These are phyloP conservation scores for Stercorarius parasiticus DNA, from an alignment of 2,113 vertebrate genomes.

Conservation along the genomic window DNA sequence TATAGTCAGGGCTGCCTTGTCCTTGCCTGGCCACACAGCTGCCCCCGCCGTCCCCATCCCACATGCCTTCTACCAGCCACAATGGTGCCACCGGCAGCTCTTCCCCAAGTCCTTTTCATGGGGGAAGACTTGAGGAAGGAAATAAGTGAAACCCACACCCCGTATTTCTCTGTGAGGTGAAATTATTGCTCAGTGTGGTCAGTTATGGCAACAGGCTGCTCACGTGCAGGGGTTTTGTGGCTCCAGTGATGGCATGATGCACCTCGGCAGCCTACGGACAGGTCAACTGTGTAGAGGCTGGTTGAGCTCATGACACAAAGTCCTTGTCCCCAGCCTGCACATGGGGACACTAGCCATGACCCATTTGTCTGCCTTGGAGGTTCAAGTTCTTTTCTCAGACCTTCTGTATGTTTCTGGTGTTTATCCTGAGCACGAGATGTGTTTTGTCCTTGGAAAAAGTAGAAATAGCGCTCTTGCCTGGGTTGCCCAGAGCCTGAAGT, in stretches of 20 bases:
- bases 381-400: not conserved
- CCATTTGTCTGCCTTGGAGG: not conserved
- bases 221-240: not conserved
- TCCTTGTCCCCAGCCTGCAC: not conserved
- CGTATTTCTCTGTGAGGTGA: not conserved
- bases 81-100: not conserved
- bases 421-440: not conserved
- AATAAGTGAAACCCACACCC: not conserved
- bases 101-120: not conserved
- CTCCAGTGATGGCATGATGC: rapidly evolving
- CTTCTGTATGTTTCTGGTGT: not conserved
- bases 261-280: not conserved
- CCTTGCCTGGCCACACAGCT: rapidly evolving
- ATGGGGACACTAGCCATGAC: rapidly evolving
- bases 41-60: not conserved
- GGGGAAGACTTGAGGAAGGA: not conserved
- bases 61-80: not conserved
- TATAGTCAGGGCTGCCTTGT: not conserved
- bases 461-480: not conserved
- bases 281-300: not conserved
- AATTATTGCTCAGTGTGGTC: not conserved
- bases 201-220: not conserved
- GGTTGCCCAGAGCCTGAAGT: not conserved
- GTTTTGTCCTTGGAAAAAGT: not conserved
- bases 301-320: not conserved